phyloP scores from a whole-genome alignment of 1,140 invertebrate genomes.

The Diorhabda carinulata region DNA sequence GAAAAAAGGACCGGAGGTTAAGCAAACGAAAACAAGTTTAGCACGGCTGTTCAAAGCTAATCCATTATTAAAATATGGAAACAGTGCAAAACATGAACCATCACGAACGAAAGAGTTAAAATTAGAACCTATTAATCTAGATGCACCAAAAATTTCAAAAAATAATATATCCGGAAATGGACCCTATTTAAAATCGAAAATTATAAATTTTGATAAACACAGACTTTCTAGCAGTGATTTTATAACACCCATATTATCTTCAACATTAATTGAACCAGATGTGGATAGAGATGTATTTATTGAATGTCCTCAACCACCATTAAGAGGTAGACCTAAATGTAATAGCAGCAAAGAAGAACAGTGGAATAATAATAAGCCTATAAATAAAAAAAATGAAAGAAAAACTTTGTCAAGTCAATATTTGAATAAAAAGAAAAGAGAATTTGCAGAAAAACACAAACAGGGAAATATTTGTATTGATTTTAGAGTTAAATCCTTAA shows the following conservation, averaged over 20 bases:
- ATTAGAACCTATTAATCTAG: neutral
- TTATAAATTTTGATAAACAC: neutral
- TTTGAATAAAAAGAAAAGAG: neutral
- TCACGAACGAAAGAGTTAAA: neutral
- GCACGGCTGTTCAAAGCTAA: conserved; percentile 39
- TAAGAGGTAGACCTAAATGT: too few relatives aligned
- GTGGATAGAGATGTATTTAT: neutral
- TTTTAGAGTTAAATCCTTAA: neutral
- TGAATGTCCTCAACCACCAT: too few relatives aligned
- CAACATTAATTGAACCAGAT: conserved; percentile 4
- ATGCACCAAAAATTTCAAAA: neutral
- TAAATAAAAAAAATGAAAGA: neutral
- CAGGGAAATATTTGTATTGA: neutral
- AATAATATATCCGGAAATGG: conserved; percentile 7
- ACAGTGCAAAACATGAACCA: conserved; percentile 13
- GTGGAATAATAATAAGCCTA: neutral
- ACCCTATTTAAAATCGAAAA: conserved; percentile 1
- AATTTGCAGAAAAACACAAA: neutral
- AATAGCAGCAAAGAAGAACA: too few relatives aligned
- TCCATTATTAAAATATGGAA: conserved; percentile 34
- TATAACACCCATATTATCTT: conserved; percentile 2
- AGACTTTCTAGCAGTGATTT: neutral
- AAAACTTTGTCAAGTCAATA: neutral
- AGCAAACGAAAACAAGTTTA: conserved; percentile 34
- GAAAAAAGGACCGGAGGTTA: conserved; percentile 29